Conservation (phyloP, 2,888 invertebrate species). For the Drosophila anomelani region DNA sequence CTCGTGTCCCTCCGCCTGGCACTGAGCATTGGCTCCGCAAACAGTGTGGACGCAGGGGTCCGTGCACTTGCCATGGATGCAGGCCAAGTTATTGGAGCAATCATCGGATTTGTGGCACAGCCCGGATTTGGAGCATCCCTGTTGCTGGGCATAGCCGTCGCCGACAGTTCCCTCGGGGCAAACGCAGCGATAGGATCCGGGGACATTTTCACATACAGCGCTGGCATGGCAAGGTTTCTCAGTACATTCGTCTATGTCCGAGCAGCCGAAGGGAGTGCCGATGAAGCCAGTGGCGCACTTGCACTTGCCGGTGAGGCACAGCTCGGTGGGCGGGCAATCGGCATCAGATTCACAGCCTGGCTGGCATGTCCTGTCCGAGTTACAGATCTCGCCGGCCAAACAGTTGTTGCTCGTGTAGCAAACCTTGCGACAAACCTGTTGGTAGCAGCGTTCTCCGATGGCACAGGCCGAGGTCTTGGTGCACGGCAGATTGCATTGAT, state of each 20-base stretch:
- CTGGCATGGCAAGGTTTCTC: constrained; percentile 91
- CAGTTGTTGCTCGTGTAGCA: constrained; percentile 96
- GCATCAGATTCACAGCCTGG: constrained; percentile 92
- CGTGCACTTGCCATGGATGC: constrained; percentile 90
- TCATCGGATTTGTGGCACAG: constrained; percentile 91
- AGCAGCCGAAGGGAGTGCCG: constrained; percentile 90
- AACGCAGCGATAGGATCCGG: constrained; percentile 92
- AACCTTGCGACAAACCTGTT: constrained; percentile 92
- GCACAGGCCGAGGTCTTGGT: constrained; percentile 90
- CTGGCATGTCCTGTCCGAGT: constrained; percentile 90
- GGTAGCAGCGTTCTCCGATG: constrained; percentile 92
- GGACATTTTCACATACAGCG: constrained; percentile 91
- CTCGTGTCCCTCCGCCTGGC: constrained; percentile 89
- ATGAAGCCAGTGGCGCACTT: constrained; percentile 92
- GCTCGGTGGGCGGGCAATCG: constrained; percentile 92
- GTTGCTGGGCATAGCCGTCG: constrained; percentile 88
- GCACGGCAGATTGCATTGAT: constrained; percentile 92
- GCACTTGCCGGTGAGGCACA: constrained; percentile 91
- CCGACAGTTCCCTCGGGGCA: constrained; percentile 93
- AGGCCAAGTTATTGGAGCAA: constrained; percentile 91
- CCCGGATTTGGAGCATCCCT: constrained; percentile 91
- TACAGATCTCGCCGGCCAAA: constrained; percentile 94
- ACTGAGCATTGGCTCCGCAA: constrained; percentile 92
- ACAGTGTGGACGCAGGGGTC: constrained; percentile 91
- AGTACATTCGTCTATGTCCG: constrained; percentile 93